A percentile compares a stretch with the other conserved stretches of the same genome.
Evolutionary conservation across 2,888 invertebrate genomes (phyloP).

Genomic region (Tupiocoris notatus): DNA sequence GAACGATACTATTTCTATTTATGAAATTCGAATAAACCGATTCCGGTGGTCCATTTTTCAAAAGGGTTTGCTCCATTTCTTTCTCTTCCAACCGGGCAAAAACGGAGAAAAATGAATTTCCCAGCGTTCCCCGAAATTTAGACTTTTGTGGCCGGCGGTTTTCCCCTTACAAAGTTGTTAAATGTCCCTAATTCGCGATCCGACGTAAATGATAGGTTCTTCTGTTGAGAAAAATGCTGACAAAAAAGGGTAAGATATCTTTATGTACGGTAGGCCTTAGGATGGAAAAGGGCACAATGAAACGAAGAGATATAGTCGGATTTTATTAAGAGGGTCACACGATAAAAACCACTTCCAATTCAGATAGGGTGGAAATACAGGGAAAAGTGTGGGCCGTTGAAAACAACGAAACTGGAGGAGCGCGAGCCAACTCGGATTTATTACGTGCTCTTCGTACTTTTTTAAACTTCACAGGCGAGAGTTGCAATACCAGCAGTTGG

Average conservation of each 20-base stretch:
- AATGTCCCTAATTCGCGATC: not conserved
- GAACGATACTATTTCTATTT: too few species aligned
- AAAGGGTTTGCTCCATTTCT: too few species aligned
- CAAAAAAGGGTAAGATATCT: not conserved
- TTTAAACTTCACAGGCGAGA: not conserved
- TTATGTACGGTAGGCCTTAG: not conserved
- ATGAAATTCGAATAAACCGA: too few species aligned
- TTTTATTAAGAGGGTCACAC: constrained; percentile 18
- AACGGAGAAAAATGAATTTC: too few species aligned
- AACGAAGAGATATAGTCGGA: constrained; percentile 27
- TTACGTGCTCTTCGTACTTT: not conserved
- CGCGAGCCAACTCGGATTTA: not conserved
- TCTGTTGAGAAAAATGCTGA: not conserved
- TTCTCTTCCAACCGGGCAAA: too few species aligned
- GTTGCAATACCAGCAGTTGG: not conserved
- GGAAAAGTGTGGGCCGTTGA: not conserved
- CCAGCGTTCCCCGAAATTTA: too few species aligned
- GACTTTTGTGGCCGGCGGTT: not conserved
- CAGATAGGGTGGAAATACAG: not conserved
- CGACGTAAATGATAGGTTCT: not conserved
- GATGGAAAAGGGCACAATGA: constrained; percentile 11
- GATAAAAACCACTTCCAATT: not conserved
- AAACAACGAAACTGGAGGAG: not conserved
- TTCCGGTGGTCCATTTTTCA: too few species aligned
- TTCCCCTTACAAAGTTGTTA: not conserved